Evolutionary conservation across 2,888 invertebrate species (phyloP).

Genomic region (Actias luna): DNA sequence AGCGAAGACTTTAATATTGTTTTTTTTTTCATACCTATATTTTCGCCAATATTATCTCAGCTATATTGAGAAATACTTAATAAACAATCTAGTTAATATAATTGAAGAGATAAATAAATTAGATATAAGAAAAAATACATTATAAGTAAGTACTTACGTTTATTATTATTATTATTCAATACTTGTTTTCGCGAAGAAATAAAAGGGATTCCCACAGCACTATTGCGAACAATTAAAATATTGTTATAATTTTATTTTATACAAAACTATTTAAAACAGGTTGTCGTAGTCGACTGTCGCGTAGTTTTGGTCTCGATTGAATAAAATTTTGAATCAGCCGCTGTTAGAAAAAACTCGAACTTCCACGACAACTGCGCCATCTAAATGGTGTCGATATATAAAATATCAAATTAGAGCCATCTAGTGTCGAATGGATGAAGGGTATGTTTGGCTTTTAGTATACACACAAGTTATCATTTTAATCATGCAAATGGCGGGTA

Average conservation of each 20-base stretch:
- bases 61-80: neutral
- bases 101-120: neutral
- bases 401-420: slow-evolving; percentile 37
- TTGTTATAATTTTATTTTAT: neutral
- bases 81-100: neutral
- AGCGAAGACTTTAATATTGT: no score
- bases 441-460: no score
- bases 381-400: slow-evolving; percentile 25
- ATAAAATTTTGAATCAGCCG: slow-evolving; percentile 68
- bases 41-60: neutral
- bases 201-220: slow-evolving; percentile 13
- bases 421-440: slow-evolving; percentile 44
- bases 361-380: slow-evolving; percentile 42
- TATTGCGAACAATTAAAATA: slow-evolving; percentile 4
- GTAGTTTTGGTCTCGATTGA: slow-evolving; percentile 74
- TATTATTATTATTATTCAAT: neutral
- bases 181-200: neutral
- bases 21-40: neutral
- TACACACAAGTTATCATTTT: no score
- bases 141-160: neutral
- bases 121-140: neutral
- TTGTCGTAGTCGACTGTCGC: slow-evolving; percentile 55
- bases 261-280: neutral
- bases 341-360: slow-evolving; percentile 36
- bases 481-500: no score